A percentile compares a stretch with the other conserved stretches of the same genome.
These are phyloP conservation scores for Polypterus bichir DNA, from an alignment of 2,113 vertebrate genomes.

Conservation along the genomic window DNA sequence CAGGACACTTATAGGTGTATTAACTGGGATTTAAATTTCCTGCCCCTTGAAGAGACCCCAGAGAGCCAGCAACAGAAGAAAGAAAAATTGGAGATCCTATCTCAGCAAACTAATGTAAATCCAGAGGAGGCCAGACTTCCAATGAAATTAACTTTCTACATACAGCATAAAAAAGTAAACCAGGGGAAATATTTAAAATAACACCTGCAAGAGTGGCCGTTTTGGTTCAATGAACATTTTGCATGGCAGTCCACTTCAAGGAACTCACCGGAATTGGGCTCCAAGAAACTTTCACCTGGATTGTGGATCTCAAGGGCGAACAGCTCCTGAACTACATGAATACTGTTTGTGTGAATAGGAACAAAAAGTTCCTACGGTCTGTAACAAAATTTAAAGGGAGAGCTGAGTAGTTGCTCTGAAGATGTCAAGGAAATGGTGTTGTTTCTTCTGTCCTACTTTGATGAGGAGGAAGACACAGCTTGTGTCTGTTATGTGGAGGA, in stretches of 20 bases:
- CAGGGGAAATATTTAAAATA: constrained; percentile 19
- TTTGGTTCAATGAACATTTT: constrained; percentile 15
- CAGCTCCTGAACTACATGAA: constrained; percentile 18
- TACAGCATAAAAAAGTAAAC: constrained; percentile 18
- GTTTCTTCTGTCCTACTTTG: constrained; percentile 17
- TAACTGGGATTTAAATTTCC: too few species aligned
- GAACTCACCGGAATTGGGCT: constrained; percentile 15
- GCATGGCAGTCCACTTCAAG: constrained; percentile 22
- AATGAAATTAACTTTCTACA: constrained; percentile 25
- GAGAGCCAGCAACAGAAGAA: too few species aligned
- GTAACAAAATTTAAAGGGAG: constrained; percentile 9
- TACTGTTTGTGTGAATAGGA: constrained; percentile 3
- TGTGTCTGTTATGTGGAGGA: constrained; percentile 16
- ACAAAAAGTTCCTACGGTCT: constrained; percentile 12
- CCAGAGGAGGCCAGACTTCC: constrained; percentile 20
- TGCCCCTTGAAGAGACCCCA: too few species aligned
- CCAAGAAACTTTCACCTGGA: constrained; percentile 12
- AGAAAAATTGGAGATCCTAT: too few species aligned
- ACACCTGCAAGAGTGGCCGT: constrained; percentile 18
- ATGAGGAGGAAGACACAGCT: constrained; percentile 15
- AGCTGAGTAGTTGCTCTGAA: constrained; percentile 7
- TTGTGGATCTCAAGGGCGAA: constrained; percentile 20
- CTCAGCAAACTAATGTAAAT: too few species aligned
- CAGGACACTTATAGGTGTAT: not conserved
- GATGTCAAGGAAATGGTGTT: constrained; percentile 18